phyloP scores from a whole-genome alignment of 1,140 invertebrate species.

The Geopemphigus sp. region DNA sequence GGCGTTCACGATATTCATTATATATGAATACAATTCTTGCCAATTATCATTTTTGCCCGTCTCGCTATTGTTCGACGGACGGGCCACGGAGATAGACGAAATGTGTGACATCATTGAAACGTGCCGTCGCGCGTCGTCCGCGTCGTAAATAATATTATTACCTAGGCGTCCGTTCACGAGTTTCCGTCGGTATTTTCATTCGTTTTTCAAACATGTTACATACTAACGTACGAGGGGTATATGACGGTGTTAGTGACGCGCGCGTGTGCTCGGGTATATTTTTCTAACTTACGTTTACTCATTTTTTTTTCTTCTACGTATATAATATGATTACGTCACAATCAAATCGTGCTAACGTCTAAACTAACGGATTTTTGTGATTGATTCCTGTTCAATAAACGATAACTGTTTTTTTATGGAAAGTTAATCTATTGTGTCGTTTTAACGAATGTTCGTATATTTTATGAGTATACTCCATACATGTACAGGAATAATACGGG shows the following conservation, averaged over 20 bases:
- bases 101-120: slow-evolving; percentile 42
- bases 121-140: not conserved
- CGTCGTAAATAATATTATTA: not conserved
- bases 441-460: no score
- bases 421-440: no score
- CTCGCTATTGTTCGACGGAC: slow-evolving; percentile 38
- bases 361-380: no score
- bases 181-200: not conserved
- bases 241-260: no score
- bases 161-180: not conserved
- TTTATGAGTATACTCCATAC: no score
- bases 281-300: not conserved
- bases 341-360: not conserved
- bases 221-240: not conserved
- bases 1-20: not conserved
- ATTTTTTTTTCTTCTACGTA: not conserved
- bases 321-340: not conserved
- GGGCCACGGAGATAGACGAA: not conserved
- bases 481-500: no score
- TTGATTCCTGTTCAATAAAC: no score
- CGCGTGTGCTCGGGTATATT: not conserved
- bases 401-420: no score
- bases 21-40: slow-evolving; percentile 41
- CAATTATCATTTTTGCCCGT: slow-evolving; percentile 32
- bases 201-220: not conserved